Evolutionary conservation across 2,888 invertebrate genomes (phyloP).

Genomic region (Amitus sp.): DNA sequence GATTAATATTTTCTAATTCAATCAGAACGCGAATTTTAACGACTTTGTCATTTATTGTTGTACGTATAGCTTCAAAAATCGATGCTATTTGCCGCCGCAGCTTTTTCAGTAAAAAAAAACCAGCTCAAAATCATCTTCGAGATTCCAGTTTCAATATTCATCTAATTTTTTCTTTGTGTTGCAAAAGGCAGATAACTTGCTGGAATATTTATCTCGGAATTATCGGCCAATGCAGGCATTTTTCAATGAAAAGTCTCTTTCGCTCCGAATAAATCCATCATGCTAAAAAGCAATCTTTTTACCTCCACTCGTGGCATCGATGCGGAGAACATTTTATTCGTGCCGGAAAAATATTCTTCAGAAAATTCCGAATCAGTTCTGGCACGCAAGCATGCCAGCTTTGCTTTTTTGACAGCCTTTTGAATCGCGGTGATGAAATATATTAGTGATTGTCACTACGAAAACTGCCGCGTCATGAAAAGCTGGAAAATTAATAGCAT

Average conservation of each 20-base stretch:
- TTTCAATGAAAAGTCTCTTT: too few relatives aligned
- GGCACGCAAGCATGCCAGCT: slow-evolving; percentile 20
- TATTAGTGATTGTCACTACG: slow-evolving; percentile 41
- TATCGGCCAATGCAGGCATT: too few relatives aligned
- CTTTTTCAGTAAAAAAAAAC: neutral
- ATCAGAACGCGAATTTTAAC: neutral
- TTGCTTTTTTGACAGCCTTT: slow-evolving; percentile 33
- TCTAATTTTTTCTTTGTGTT: too few relatives aligned
- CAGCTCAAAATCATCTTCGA: neutral
- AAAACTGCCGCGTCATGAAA: slow-evolving; percentile 12
- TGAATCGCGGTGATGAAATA: slow-evolving; percentile 46
- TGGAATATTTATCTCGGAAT: too few relatives aligned
- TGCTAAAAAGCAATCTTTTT: slow-evolving; percentile 29
- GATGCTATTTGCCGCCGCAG: too few relatives aligned
- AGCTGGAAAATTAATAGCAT: neutral
- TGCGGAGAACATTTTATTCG: slow-evolving; percentile 30
- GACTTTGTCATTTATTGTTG: neutral
- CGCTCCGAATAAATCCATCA: slow-evolving; percentile 14
- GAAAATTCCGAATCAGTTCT: slow-evolving; percentile 53
- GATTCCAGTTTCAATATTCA: neutral
- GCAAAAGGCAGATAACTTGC: too few relatives aligned
- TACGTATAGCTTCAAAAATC: too few relatives aligned
- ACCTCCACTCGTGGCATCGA: slow-evolving; percentile 21
- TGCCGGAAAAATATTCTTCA: slow-evolving; percentile 56
- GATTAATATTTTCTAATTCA: neutral